Base-by-base conservation (phyloP, 2,113 vertebrate species). In the Struthidea cinerea region DNA sequence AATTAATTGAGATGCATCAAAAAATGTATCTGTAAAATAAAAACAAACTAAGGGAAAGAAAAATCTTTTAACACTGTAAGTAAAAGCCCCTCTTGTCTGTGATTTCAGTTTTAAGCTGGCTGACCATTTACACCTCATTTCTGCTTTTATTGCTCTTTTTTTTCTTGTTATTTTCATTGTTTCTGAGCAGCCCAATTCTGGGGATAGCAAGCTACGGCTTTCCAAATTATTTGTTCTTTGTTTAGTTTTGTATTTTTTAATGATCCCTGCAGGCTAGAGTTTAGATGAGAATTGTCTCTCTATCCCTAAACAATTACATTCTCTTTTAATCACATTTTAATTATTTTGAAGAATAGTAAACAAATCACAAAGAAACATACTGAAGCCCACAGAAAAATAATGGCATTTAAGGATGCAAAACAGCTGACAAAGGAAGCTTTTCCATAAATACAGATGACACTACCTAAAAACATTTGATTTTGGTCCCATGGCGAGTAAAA, bases 191-290 rank as follows among this genome's bases (percentile, higher is more conserved):
- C 41, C 50, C 32, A 68, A 4, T 75, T 91, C 28, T 18, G 10
- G 9, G 9, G 5, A 86, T 8, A 79, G 27, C 7, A 71, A 93
- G 13, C 17, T 60, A n/a, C 21, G 21, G 28, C 21, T 69, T 83
- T 80, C 28, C 53, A 69, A 76, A 65, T 52, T n/a, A 61, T 27
- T 22, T 85, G 23, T 42, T 78, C 65, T 85, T 63, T 49, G 26
- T 56, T 71, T 65, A 64, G 41, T 60, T 91, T 53, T 67, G 16
- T 39, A 30, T 27, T 89, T 93, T 89, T 86, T 44, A 79, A 75
- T 18, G 21, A 77, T 71, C 53, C 10, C 53, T 50, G 37, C 32
- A 85, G 41, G 75, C 32, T 73, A 68, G 39, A 32, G 46, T 79
- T 94, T 64, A 76, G 41, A 68, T 1, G 3, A 33, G 16, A 69